phyloP scores from a whole-genome alignment of 2,113 vertebrate species.

The Tautogolabrus adspersus region DNA sequence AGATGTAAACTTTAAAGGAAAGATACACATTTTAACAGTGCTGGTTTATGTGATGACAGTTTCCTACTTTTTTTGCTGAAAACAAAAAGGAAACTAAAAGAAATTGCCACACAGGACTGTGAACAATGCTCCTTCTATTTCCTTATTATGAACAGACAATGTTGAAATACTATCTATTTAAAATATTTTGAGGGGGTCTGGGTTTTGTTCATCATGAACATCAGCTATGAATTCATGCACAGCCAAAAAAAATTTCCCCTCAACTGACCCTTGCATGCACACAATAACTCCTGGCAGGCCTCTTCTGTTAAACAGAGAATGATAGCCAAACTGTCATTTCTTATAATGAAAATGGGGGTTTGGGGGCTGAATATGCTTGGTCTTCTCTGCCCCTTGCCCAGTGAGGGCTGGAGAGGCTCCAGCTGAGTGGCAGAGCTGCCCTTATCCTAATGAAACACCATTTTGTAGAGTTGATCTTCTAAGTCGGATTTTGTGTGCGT shows the following conservation, averaged over 20 bases:
- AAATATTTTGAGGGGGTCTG: not conserved
- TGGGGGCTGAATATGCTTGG: not conserved
- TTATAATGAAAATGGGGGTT: conserved; percentile 43
- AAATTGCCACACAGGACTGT: not conserved
- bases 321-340: conserved; percentile 20
- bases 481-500: conserved; percentile 53
- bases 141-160: conserved; percentile 5
- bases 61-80: conserved; percentile 15
- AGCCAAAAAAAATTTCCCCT: conserved; percentile 34
- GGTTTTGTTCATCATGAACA: not conserved
- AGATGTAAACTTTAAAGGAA: conserved; percentile 27
- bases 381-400: conserved; percentile 22
- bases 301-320: conserved; percentile 34
- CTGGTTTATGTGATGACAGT: conserved; percentile 22
- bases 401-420: conserved; percentile 34
- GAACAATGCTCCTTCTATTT: not conserved
- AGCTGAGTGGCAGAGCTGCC: conserved; percentile 34
- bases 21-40: conserved; percentile 27
- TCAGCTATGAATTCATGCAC: conserved; percentile 17
- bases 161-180: not conserved
- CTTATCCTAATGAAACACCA: conserved; percentile 67
- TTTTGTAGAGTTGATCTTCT: conserved; percentile 60
- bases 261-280: conserved; percentile 16
- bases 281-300: conserved; percentile 11
- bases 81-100: not conserved